phyloP scores from a whole-genome alignment of 2,888 invertebrate species.

The Fragum whitleyi region DNA sequence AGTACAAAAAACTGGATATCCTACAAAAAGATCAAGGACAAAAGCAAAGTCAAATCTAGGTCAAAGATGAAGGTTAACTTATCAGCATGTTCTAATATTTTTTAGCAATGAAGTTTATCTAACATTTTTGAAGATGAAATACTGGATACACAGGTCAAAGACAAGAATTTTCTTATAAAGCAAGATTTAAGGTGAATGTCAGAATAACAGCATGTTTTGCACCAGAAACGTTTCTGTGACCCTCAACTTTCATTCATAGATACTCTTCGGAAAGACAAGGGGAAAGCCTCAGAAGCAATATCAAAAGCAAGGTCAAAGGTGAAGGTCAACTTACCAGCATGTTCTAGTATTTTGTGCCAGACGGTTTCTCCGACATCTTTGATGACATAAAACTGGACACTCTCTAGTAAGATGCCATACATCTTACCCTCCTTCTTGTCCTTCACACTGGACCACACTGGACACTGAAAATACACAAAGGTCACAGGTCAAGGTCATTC shows the following conservation, averaged over 20 bases:
- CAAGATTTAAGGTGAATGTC: too few species aligned
- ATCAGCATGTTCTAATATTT: conserved; percentile 92
- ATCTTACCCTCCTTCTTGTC: conserved; percentile 86
- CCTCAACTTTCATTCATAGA: too few species aligned
- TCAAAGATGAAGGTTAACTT: neutral
- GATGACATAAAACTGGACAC: conserved; percentile 96
- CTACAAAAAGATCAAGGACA: too few species aligned
- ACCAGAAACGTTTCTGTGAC: too few species aligned
- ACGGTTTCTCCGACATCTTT: conserved; percentile 95
- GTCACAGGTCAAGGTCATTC: neutral
- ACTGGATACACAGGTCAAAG: too few species aligned
- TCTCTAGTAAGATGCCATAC: conserved; percentile 98
- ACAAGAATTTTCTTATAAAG: too few species aligned
- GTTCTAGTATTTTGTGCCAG: conserved; percentile 95
- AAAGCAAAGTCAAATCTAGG: too few species aligned
- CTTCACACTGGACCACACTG: conserved; percentile 59
- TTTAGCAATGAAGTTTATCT: conserved; percentile 97
- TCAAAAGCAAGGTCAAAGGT: neutral
- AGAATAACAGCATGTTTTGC: too few species aligned
- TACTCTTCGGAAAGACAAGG: too few species aligned
- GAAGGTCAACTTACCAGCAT: conserved; percentile 87
- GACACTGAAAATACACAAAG: conserved; percentile 52
- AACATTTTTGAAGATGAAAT: conserved; percentile 95
- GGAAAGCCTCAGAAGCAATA: too few species aligned
- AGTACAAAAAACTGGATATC: too few species aligned